Conservation (phyloP, 2,113 vertebrate genomes). For the Lagopus muta region DNA sequence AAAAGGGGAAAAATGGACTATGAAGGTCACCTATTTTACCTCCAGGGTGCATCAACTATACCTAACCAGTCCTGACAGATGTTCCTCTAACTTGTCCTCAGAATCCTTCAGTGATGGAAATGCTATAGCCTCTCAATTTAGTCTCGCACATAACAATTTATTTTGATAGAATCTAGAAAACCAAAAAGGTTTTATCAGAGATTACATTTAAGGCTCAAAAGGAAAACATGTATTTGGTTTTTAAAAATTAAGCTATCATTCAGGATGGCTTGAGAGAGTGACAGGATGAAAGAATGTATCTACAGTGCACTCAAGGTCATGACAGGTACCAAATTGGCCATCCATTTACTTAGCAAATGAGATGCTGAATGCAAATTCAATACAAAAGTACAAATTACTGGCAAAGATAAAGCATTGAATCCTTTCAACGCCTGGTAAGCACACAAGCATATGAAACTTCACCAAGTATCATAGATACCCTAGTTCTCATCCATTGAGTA, state of each 20-base stretch:
- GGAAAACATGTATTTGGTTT: not conserved
- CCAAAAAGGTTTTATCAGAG: not conserved
- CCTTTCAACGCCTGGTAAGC: not conserved
- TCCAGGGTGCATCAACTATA: not conserved
- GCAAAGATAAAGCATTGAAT: not conserved
- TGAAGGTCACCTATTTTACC: constrained; percentile 45
- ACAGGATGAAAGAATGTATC: not conserved
- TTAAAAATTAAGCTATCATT: not conserved
- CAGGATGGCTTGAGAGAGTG: not conserved
- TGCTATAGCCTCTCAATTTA: not conserved
- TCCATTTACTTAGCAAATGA: not conserved
- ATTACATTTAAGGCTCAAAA: constrained; percentile 9
- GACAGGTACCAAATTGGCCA: not conserved
- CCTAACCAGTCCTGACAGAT: constrained; percentile 34
- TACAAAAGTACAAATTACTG: not conserved
- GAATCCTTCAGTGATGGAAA: constrained; percentile 1
- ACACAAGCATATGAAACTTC: not conserved
- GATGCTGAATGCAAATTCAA: not conserved
- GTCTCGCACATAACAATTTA: not conserved
- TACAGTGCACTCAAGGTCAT: not conserved
- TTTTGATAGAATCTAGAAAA: not conserved
- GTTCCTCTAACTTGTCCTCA: constrained; percentile 29
- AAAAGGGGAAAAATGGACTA: not conserved
- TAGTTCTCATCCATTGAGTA: not conserved
- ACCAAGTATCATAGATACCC: not conserved